Base-by-base conservation (phyloP, 2,888 invertebrate genomes). In the Lasioglossum oenotherae region DNA sequence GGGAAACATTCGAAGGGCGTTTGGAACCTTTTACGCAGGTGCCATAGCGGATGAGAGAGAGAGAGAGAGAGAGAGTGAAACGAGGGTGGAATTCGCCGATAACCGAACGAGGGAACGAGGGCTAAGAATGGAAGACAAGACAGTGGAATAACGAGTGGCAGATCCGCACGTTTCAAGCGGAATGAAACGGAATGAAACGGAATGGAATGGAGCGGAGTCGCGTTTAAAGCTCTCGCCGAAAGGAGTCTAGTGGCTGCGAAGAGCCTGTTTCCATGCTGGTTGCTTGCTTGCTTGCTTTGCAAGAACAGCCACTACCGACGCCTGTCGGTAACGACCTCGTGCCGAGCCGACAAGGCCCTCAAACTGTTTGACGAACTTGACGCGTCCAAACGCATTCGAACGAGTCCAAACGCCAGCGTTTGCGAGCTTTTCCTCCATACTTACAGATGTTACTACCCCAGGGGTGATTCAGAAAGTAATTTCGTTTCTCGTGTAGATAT, bases 171-270 rank as follows among this genome's bases (percentile, higher is more conserved):
- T 57, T 82, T 73, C 74, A 46, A 85, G 49, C 38, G n/a, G 41
- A 71, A 71, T 71, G 69, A 23, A 69, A 69, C 35, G 31, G 67
- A 69, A 69, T 69, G 38, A 4, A 46, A 46, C 53, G n/a, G 69
- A 69, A 69, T 69, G 67, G 8, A 67, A 67, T 0, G 64, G 77
- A 57, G 53, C 71, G 27, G 71, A 49, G 44, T n/a, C 67, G 73
- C 72, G 85, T 64, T 82, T 69, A 74, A 82, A 82, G 74, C 74
- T 69, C 78, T 74, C 77, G 57, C 64, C 69, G 74, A 72, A 82
- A 69, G 41, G 78, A 73, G 69, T 76, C 64, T 35, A 82, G 82
- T 57, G 84, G 78, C 57, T 38, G 46, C 44, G 73, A 79, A 79
- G 84, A 81, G 79, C 76, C 67, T 73, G 82, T 73, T 85, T 82